phyloP scores from a whole-genome alignment of 2,113 vertebrate genomes.

The Odocoileus hemionus region DNA sequence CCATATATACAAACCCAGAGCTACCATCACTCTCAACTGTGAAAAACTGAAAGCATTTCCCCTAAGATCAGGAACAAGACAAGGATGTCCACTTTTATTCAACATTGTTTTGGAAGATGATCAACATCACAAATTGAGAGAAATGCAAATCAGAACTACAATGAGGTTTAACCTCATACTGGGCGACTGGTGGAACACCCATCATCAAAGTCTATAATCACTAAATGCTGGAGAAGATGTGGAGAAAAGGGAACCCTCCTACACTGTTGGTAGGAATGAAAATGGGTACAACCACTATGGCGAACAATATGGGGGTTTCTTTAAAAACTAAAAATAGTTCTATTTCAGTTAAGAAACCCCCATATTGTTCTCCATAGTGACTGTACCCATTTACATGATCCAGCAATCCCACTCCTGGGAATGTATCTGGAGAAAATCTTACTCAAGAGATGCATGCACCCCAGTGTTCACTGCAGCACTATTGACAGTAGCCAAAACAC shows the following conservation, averaged over 20 bases:
- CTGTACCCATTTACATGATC: background rate
- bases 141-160: background rate
- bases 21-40: background rate
- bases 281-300: background rate
- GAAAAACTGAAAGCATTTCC: background rate
- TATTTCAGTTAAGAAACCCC: background rate
- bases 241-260: background rate
- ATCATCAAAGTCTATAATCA: background rate
- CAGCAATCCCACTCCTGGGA: background rate
- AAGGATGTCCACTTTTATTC: background rate
- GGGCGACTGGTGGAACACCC: background rate
- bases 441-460: background rate
- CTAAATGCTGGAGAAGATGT: background rate
- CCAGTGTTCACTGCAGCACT: background rate
- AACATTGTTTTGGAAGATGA: background rate
- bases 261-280: background rate
- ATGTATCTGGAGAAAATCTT: background rate
- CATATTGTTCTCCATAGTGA: background rate
- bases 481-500: background rate
- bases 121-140: background rate
- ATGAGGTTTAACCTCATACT: background rate
- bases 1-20: background rate
- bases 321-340: background rate
- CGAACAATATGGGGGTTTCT: background rate
- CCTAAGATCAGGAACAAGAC: background rate